Conservation (phyloP, 2,113 vertebrate species). For the Tichodroma muraria region DNA sequence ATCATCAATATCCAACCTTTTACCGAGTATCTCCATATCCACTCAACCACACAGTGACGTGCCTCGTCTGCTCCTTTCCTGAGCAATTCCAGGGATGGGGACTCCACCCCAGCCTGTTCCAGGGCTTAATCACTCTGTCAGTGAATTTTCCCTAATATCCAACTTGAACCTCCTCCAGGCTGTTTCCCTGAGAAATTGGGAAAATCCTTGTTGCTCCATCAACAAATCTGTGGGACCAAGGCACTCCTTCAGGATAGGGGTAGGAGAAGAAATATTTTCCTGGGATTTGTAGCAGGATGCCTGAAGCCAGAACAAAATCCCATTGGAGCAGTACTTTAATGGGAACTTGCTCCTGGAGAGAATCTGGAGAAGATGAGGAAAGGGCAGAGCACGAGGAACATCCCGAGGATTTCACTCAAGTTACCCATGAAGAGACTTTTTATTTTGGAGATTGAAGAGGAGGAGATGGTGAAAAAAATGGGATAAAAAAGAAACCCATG, state of each 20-base stretch:
- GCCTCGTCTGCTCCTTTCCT: background rate
- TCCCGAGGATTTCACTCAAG: background rate
- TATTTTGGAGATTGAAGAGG: background rate
- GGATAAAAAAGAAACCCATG: background rate
- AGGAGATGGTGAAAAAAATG: background rate
- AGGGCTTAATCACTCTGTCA: background rate
- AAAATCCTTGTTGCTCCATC: background rate
- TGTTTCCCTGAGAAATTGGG: background rate
- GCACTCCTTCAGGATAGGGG: background rate
- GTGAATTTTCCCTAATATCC: too few species aligned
- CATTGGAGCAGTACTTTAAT: background rate
- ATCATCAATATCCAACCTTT: background rate
- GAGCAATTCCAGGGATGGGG: background rate
- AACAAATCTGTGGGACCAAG: background rate
- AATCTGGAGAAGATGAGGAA: background rate
- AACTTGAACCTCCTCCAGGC: background rate
- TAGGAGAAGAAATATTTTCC: background rate
- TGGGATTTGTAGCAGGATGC: background rate
- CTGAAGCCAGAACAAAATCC: background rate
- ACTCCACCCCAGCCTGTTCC: background rate
- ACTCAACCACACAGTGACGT: background rate
- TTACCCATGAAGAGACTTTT: background rate
- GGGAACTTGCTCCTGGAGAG: background rate
- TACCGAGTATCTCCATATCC: background rate
- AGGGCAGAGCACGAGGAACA: background rate